Base-by-base conservation (phyloP, 2,113 vertebrate genomes). In the Sialia sialis region DNA sequence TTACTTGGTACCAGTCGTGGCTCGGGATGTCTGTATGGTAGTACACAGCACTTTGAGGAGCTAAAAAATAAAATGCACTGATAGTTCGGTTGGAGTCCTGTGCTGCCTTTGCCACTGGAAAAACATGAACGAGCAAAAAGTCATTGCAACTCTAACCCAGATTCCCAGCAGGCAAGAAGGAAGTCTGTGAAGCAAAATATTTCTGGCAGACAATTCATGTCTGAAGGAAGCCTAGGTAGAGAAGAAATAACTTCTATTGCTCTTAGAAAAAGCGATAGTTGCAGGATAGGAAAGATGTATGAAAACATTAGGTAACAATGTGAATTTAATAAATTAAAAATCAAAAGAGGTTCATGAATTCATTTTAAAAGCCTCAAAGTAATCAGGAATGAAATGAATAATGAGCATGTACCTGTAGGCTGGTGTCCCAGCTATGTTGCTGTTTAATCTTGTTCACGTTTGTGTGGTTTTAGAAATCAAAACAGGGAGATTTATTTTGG, bases 241-340 rank as follows among this genome's bases (percentile, higher is more conserved):
- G 48, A 83, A 25, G 41, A 69, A 62, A 15, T 59, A 75, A 59
- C 11, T 49, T 27, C 34, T 26, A 4, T 7, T 48, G 44, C n/a
- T 39, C 43, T 49, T 56, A 62, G 29, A 77, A 92, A 73, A 92
- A 76, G n/a, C 76, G 22, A 48, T 22, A 58, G 27, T 20, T 32
- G 21, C 46, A 26, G 10, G 29, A 29, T 21, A n/a, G 87, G 36
- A 59, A 80, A 86, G 27, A 70, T 41, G 39, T 21, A 58, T 3
- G 17, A 62, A 70, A 70, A 43, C 17, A 20, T 36, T 21, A 76
- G 54, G 43, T 52, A 13, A 84, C 79, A 85, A 76, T 13, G 49
- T 84, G 32, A 44, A 58, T 69, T 74, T 73, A 80, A 69, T 75
- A 29, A 52, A 49, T 73, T 69, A 55, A 80, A 92, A 89, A 80